Percentiles rank a stretch among this genome's conserved stretches.
phyloP scores from a whole-genome alignment of 2,113 vertebrate genomes.

The Leucosticte australis region DNA sequence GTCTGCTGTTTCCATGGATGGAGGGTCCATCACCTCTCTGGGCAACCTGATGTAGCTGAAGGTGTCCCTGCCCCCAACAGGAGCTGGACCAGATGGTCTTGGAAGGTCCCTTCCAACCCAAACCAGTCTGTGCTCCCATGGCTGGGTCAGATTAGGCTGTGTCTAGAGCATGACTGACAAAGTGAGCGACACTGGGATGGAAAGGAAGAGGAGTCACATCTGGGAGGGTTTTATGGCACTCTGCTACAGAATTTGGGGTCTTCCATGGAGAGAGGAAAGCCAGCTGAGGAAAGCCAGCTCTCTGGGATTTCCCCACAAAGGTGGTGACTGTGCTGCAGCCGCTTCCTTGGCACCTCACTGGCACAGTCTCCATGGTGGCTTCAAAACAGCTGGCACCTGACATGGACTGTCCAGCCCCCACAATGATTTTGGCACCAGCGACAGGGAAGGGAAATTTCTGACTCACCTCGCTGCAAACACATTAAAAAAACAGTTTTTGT shows the following conservation, averaged over 20 bases:
- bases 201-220: not conserved
- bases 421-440: not conserved
- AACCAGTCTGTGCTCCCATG: not conserved
- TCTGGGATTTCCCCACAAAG: not conserved
- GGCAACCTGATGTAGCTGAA: not conserved
- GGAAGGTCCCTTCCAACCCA: not conserved
- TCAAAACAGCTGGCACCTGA: not conserved
- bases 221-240: not conserved
- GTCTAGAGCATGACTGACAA: not conserved
- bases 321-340: too few relatives aligned
- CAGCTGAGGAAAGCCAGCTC: not conserved
- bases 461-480: not conserved
- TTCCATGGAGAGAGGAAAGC: not conserved
- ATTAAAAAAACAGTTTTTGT: not conserved
- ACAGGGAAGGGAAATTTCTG: not conserved
- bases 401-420: not conserved
- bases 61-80: not conserved
- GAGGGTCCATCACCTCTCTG: not conserved
- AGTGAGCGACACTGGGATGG: rapidly evolving
- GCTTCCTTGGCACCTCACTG: not conserved
- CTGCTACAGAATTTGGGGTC: not conserved
- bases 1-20: not conserved
- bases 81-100: rapidly evolving
- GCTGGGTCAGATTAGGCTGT: not conserved
- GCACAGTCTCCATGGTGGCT: rapidly evolving